These are phyloP conservation scores for Ceraclea dissimilis DNA, from an alignment of 2,888 invertebrate species.

Conservation along the genomic window DNA sequence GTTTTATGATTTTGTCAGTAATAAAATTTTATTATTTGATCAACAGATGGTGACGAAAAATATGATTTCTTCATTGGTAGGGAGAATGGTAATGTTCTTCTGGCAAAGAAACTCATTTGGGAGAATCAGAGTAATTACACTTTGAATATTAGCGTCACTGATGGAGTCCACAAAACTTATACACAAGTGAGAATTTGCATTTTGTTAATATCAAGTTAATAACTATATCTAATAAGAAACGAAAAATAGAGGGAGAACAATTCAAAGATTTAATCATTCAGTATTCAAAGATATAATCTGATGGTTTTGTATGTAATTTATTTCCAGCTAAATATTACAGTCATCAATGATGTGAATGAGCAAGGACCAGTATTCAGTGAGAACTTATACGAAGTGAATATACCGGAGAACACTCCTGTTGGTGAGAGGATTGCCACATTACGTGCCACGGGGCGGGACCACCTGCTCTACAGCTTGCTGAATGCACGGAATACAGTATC, in stretches of 20 bases:
- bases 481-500: slow-evolving; percentile 70
- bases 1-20: no score
- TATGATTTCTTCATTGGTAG: slow-evolving; percentile 79
- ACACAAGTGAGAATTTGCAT: slow-evolving; percentile 48
- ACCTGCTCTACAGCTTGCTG: slow-evolving; percentile 76
- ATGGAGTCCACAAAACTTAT: slow-evolving; percentile 61
- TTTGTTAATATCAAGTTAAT: neutral
- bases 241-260: no score
- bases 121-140: slow-evolving; percentile 68
- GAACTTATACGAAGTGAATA: slow-evolving; percentile 62
- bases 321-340: slow-evolving; percentile 60
- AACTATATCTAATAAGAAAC: no score
- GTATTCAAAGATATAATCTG: neutral
- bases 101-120: slow-evolving; percentile 78
- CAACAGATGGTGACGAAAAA: slow-evolving; percentile 70
- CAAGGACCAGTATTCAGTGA: slow-evolving; percentile 76
- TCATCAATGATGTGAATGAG: slow-evolving; percentile 79
- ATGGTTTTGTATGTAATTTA: neutral
- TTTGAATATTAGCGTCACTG: slow-evolving; percentile 76
- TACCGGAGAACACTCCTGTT: slow-evolving; percentile 63
- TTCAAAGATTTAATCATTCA: no score
- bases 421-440: slow-evolving; percentile 63
- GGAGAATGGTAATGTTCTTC: slow-evolving; percentile 78
- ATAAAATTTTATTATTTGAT: neutral
- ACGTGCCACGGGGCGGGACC: slow-evolving; percentile 61